phyloP scores from a whole-genome alignment of 2,113 vertebrate species.

The Tetraodon nigroviridis region DNA sequence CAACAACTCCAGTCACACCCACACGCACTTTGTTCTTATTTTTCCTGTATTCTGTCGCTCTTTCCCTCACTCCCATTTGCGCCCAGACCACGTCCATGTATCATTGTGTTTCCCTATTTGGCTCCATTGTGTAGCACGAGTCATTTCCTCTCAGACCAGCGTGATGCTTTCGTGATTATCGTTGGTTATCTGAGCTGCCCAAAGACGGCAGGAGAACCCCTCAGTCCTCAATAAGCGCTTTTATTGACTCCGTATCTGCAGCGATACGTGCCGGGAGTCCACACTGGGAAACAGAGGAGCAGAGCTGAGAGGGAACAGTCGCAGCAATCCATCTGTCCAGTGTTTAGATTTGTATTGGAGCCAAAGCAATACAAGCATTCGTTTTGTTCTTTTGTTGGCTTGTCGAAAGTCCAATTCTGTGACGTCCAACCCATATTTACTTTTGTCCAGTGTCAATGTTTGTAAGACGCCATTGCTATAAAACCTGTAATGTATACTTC shows the following conservation, averaged over 20 bases:
- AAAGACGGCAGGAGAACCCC: background rate
- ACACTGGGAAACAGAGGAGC: constrained; percentile 9
- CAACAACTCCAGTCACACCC: background rate
- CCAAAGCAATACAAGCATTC: background rate
- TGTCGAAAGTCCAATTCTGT: background rate
- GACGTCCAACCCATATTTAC: background rate
- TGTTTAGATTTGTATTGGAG: background rate
- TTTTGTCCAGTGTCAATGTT: background rate
- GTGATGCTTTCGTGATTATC: constrained; percentile 17
- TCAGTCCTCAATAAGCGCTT: background rate
- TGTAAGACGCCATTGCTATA: background rate
- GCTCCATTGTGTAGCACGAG: constrained; percentile 2
- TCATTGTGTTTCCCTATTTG: constrained; percentile 8
- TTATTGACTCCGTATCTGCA: constrained; percentile 23
- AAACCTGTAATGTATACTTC: background rate
- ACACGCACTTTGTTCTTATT: background rate
- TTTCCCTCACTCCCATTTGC: constrained; percentile 2
- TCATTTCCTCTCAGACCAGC: constrained; percentile 33
- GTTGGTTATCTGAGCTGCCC: constrained; percentile 18
- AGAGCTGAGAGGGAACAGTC: constrained; percentile 3
- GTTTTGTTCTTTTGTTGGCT: background rate
- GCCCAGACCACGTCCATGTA: constrained; percentile 1
- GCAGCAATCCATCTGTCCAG: background rate
- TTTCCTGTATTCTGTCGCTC: constrained; percentile 2
- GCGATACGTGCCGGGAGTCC: constrained; percentile 10